Percentiles rank a stretch among this genome's conserved stretches.
Conservation (phyloP, 2,113 vertebrate genomes). For the Hippotragus niger region DNA sequence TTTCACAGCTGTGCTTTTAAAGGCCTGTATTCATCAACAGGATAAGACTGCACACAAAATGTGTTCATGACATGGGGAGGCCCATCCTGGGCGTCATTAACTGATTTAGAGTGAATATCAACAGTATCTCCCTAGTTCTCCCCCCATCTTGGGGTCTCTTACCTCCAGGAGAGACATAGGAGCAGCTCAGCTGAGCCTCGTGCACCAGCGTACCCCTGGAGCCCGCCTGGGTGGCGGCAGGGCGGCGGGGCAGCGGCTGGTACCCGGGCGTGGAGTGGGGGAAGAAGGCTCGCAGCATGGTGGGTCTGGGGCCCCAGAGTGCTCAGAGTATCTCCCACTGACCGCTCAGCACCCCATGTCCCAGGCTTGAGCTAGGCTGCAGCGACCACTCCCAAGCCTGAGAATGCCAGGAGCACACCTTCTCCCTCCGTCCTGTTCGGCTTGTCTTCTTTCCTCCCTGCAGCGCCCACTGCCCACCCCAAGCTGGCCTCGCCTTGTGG, state of each 20-base stretch:
- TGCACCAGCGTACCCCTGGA: slow-evolving; percentile 92
- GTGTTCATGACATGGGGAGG: background rate
- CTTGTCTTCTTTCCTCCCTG: slow-evolving; percentile 48
- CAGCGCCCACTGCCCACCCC: background rate
- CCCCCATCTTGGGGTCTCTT: slow-evolving; percentile 71
- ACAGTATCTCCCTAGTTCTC: background rate
- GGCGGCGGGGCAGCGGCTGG: slow-evolving; percentile 84
- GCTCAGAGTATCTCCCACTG: background rate
- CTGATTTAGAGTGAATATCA: background rate
- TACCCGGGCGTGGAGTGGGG: slow-evolving; percentile 76
- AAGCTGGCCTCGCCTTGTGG: background rate
- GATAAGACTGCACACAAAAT: background rate
- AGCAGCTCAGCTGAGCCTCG: slow-evolving; percentile 89
- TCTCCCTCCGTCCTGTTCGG: slow-evolving; percentile 41
- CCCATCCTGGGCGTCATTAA: background rate
- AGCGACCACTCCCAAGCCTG: background rate
- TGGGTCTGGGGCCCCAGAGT: background rate
- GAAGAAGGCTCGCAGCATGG: slow-evolving; percentile 83
- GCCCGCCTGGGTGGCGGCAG: slow-evolving; percentile 82
- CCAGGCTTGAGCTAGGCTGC: background rate
- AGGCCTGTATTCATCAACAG: background rate
- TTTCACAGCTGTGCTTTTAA: background rate
- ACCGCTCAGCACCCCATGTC: background rate
- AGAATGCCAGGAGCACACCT: slow-evolving; percentile 9
- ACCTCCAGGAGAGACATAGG: slow-evolving; percentile 92